Base-by-base conservation (phyloP, 1,140 invertebrate species). In the Ceratina australensis region DNA sequence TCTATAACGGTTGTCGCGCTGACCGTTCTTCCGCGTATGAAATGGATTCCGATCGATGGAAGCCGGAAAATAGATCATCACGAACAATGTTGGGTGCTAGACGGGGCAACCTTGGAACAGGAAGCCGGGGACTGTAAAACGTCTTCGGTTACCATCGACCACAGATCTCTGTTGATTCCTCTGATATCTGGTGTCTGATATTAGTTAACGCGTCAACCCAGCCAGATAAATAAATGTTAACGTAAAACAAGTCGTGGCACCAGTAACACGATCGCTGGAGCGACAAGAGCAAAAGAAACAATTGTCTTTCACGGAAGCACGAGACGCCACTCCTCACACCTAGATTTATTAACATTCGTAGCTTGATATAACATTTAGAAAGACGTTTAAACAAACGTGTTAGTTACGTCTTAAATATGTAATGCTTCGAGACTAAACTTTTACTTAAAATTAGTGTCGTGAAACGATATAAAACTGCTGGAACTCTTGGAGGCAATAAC, bases 91-190 rank as follows among this genome's bases (percentile, higher is more conserved):
- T 71, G 74, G 68, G 64, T 71, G 81, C 61, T 65, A 63, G 60
- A 60, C 67, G 74, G 64, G 20, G 68, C 79, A 87, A 79, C 76
- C 71, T 87, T 82, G 79, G 67, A 80, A 64, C 82, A 85, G 86
- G 81, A 88, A 88, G 84, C 69, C 74, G 69, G 84, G 87, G 87
- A 33, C 59, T 42, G 61, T 49, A 79, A 79, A 84, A 82, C 85
- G 72, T 87, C 87, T 89, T 89, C 60, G 83, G 81, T 89, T 89
- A 82, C 87, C 76, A 75, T 66, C 80, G 50, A 84, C 84, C 87
- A 57, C 86, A 85, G 79, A 83, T 85, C 82, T 85, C 80, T 80
- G 67, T 85, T 83, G 85, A 82, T 83, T 85, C 83, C 60, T 79
- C 61, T 79, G 81, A 77, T 79, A 74, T 79, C 75, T 65, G 16